Evolutionary conservation across 2,888 invertebrate species (phyloP), one percentile per base, ranked within the genome.

Genomic region (Dilophus febrilis): DNA sequence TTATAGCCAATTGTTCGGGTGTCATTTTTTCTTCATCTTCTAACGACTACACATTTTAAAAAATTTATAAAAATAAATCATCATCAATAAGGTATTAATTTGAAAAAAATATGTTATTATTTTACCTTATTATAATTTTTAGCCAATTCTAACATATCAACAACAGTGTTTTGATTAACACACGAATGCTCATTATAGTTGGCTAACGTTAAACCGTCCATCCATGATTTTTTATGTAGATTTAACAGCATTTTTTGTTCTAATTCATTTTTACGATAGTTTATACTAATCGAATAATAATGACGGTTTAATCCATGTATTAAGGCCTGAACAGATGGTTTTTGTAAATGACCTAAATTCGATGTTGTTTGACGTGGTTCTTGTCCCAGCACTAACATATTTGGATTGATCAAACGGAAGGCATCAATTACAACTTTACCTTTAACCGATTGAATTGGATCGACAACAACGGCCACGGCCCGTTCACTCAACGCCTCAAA

Each of bases 21-120:
- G 97, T 97, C 95, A 98, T 95, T 62, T 92, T 95, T 56, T 98
- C 97, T 61, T 98, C 98, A 53, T 98, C 98, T 64, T 98, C 97
- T 44, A 98, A 66, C 7, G 97, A 88, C 60, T 61, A 30, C n/a
- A n/a, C n/a, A n/a, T n/a, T n/a, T n/a, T n/a, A n/a, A n/a, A n/a
- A n/a, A n/a, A n/a, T n/a, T n/a, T n/a, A n/a, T n/a, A n/a, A n/a
- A 35, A 42, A 40, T 36, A 43, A 45, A 42, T 14, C n/a, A n/a
- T n/a, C n/a, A n/a, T n/a, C n/a, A n/a, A n/a, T n/a, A n/a, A 33
- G 12, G 26, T 34, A 31, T 13, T 38, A 42, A 40, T 19, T 22
- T n/a, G n/a, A n/a, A n/a, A n/a, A n/a, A n/a, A n/a, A n/a, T n/a
- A n/a, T n/a, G n/a, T n/a, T n/a, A n/a, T n/a, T n/a, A n/a, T n/a